Conservation (phyloP, 2,113 vertebrate genomes). For the Tympanuchus pallidicinctus region DNA sequence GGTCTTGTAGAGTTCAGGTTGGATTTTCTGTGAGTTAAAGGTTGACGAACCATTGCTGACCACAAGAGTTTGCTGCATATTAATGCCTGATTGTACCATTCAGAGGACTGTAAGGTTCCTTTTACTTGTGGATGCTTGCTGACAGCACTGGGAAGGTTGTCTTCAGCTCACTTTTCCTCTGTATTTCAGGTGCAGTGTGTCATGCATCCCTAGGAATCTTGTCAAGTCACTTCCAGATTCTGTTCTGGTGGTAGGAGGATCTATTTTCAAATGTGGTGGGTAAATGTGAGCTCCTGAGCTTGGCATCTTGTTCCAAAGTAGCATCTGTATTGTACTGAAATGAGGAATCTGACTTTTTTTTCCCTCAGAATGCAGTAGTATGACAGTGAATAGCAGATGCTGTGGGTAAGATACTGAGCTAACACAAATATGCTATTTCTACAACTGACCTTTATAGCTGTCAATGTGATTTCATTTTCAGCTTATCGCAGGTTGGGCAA, state of each 20-base stretch:
- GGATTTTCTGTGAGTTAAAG: neutral
- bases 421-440: neutral
- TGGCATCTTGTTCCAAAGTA: neutral
- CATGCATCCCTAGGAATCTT: neutral
- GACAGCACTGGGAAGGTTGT: neutral
- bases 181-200: neutral
- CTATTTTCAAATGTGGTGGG: neutral
- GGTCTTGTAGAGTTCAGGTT: neutral
- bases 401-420: slow-evolving; percentile 9
- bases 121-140: neutral
- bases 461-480: slow-evolving; percentile 36
- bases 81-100: neutral
- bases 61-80: neutral
- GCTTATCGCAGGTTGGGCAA: neutral
- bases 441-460: slow-evolving; percentile 56
- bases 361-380: neutral
- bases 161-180: neutral
- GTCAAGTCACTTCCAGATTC: neutral
- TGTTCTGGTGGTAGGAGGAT: neutral
- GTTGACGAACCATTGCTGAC: neutral
- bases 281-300: neutral
- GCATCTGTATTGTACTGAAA: rapidly evolving
- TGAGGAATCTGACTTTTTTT: neutral
- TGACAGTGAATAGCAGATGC: neutral
- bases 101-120: neutral